These are phyloP conservation scores for Oncorhynchus clarkii DNA, from an alignment of 2,113 vertebrate species.

Conservation along the genomic window DNA sequence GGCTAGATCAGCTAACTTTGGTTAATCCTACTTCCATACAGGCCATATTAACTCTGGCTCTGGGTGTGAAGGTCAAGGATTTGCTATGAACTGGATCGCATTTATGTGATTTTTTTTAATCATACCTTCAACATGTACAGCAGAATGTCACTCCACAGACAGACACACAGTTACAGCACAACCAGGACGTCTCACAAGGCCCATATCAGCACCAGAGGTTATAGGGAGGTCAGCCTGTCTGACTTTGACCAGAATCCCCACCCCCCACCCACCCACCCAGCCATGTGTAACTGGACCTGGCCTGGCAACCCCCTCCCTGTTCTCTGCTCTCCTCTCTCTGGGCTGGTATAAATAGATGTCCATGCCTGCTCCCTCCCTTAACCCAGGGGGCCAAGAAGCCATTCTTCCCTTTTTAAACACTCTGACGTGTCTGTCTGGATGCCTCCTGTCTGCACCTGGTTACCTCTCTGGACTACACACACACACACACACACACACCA, in stretches of 20 bases:
- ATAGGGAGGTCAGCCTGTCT: conserved; percentile 87
- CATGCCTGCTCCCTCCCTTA: conserved; percentile 53
- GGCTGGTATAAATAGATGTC: conserved; percentile 73
- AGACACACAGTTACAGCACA: not conserved
- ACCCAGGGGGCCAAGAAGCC: conserved; percentile 29
- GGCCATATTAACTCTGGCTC: conserved; percentile 59
- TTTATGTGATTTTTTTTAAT: not conserved
- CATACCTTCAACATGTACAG: too few relatives aligned
- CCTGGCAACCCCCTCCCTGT: conserved; percentile 41
- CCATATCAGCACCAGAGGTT: conserved; percentile 81
- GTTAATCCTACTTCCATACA: conserved; percentile 42
- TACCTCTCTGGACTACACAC: conserved; percentile 12
- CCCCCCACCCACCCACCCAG: conserved; percentile 40
- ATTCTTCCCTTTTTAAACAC: conserved; percentile 53
- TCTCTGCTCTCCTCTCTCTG: conserved; percentile 32
- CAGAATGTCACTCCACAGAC: too few relatives aligned
- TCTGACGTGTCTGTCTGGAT: conserved; percentile 53
- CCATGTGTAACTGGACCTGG: conserved; percentile 76
- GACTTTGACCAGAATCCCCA: conserved; percentile 81
- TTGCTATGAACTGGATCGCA: not conserved
- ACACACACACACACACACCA: not conserved
- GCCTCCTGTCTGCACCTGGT: conserved; percentile 47
- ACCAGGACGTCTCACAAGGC: conserved; percentile 46
- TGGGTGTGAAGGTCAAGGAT: conserved; percentile 26
- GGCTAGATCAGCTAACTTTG: conserved; percentile 28